phyloP scores from a whole-genome alignment of 2,113 vertebrate species.

The Sarotherodon lohbergeri region DNA sequence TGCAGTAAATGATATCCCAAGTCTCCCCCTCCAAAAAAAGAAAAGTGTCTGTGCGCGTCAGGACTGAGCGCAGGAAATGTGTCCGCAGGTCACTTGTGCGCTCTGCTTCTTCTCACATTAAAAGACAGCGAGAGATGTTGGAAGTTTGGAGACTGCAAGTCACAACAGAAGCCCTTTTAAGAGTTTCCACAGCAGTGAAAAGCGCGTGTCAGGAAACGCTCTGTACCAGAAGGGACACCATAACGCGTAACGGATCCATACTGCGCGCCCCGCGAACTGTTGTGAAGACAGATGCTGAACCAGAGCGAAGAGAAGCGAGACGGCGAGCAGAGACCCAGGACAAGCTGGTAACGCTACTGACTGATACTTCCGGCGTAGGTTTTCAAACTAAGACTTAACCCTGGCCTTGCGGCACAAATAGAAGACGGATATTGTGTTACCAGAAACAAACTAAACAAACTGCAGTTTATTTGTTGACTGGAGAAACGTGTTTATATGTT shows the following conservation, averaged over 20 bases:
- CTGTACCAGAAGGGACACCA: constrained; percentile 21
- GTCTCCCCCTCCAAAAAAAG: not conserved
- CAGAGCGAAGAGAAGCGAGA: not conserved
- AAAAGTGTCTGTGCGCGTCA: not conserved
- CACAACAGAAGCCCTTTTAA: not conserved
- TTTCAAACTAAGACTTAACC: constrained; percentile 39
- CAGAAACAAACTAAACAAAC: not conserved
- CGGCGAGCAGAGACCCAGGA: not conserved
- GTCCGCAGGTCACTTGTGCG: not conserved
- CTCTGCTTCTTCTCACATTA: not conserved
- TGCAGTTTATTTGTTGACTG: not conserved
- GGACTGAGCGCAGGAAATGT: not conserved
- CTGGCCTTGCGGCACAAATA: not conserved
- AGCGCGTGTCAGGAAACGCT: constrained; percentile 8
- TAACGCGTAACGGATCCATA: constrained; percentile 61
- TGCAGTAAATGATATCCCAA: constrained; percentile 7
- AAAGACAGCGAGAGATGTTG: not conserved
- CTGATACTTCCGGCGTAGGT: not conserved
- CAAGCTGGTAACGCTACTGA: not conserved
- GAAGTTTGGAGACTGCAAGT: not conserved
- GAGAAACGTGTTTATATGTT: not conserved
- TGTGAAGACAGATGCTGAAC: constrained; percentile 45
- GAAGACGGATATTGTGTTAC: not conserved
- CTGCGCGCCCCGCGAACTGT: constrained; percentile 40
- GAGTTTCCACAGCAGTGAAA: not conserved